phyloP scores from a whole-genome alignment of 2,797 vertebrate species.

The Sandelia bainsii region DNA sequence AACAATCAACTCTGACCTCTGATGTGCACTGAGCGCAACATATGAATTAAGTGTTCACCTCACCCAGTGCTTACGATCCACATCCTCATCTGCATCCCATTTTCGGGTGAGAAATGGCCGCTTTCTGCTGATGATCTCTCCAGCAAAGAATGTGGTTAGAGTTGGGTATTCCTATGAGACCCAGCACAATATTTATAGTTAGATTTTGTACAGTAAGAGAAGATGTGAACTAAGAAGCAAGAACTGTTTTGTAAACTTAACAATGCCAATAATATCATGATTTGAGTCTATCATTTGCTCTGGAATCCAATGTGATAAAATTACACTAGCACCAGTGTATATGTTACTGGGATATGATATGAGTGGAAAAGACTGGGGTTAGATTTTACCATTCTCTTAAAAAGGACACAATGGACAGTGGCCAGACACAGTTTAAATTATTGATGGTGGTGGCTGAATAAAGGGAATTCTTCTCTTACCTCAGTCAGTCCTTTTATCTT shows the following conservation, averaged over 20 bases:
- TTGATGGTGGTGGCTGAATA: conserved; percentile 11
- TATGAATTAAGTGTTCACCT: conserved; percentile 6
- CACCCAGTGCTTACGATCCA: conserved; percentile 99
- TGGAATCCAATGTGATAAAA: no score
- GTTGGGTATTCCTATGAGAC: conserved; percentile 92
- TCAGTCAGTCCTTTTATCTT: conserved; percentile 99
- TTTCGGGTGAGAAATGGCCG: conserved; percentile 97
- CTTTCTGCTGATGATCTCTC: conserved; percentile 98
- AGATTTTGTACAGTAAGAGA: background rate
- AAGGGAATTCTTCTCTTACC: conserved; percentile 83
- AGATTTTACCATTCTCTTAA: conserved; percentile 1
- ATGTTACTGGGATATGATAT: background rate
- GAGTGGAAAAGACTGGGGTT: background rate
- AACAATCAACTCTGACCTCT: no score
- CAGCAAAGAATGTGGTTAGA: conserved; percentile 98
- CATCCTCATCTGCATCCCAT: conserved; percentile 98
- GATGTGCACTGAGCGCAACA: no score
- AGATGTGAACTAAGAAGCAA: background rate
- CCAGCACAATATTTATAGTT: background rate
- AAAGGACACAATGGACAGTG: background rate
- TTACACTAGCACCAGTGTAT: no score
- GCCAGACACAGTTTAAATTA: conserved; percentile 1
- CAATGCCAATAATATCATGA: no score
- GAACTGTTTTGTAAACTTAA: no score
- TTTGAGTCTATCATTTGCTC: background rate